Percentiles rank a stretch among this genome's conserved stretches.
These are phyloP conservation scores for Pomacea canaliculata DNA, from an alignment of 2,888 invertebrate species.

Conservation along the genomic window DNA sequence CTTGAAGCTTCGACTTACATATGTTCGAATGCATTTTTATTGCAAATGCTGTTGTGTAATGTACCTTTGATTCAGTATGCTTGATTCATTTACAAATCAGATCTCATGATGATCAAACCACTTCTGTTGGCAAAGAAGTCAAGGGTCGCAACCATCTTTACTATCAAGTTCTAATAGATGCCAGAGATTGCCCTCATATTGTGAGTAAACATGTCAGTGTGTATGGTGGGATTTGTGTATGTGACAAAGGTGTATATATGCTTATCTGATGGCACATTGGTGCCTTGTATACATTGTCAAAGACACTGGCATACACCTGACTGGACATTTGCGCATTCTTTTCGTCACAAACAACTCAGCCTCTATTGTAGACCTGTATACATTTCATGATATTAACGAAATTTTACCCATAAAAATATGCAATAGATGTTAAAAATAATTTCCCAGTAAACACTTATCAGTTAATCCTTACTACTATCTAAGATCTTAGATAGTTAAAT, in stretches of 20 bases:
- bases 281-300: not conserved
- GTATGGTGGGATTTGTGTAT: not conserved
- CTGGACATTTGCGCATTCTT: too few species aligned
- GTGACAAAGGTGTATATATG: not conserved
- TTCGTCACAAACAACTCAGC: too few species aligned
- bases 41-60: too few species aligned
- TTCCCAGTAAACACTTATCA: too few species aligned
- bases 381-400: too few species aligned
- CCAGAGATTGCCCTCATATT: slow-evolving; percentile 95
- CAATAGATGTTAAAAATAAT: too few species aligned
- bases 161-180: slow-evolving; percentile 97
- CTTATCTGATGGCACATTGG: not conserved
- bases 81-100: slow-evolving; percentile 12
- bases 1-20: too few species aligned
- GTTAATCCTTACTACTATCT: too few species aligned
- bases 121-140: slow-evolving; percentile 60
- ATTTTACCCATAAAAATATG: too few species aligned
- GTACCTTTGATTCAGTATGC: not conserved
- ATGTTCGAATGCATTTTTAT: too few species aligned
- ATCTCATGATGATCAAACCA: slow-evolving; percentile 36
- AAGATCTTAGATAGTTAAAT: not conserved
- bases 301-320: too few species aligned
- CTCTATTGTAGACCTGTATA: too few species aligned
- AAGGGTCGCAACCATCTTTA: slow-evolving; percentile 93
- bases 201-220: slow-evolving; percentile 75